These are phyloP conservation scores for Ferdinandea cuprea DNA, from an alignment of 2,888 invertebrate species.

Conservation along the genomic window DNA sequence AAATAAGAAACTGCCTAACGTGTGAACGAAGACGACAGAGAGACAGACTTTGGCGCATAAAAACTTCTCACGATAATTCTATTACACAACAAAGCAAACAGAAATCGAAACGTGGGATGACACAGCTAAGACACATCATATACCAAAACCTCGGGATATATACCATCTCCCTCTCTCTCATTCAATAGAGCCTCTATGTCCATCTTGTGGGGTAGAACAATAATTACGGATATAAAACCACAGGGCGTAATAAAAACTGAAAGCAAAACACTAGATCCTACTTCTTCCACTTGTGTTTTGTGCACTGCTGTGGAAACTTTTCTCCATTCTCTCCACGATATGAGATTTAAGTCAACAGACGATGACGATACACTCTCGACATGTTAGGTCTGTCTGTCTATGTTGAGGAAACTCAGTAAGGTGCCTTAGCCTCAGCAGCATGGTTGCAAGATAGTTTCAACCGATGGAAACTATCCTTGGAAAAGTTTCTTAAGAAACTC, in stretches of 20 bases:
- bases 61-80: constrained; percentile 68
- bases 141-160: background rate
- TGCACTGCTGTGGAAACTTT: constrained; percentile 45
- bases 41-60: constrained; percentile 24
- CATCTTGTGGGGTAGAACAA: constrained; percentile 57
- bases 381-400: constrained; percentile 57
- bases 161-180: constrained; percentile 35
- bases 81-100: constrained; percentile 55
- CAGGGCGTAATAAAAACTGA: constrained; percentile 70
- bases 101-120: constrained; percentile 29
- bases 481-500: constrained; percentile 41
- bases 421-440: constrained; percentile 9
- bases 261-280: constrained; percentile 59
- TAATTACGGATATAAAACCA: constrained; percentile 72
- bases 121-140: background rate
- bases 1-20: constrained; percentile 5
- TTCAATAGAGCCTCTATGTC: too few species aligned
- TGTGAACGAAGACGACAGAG: background rate
- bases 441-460: constrained; percentile 10
- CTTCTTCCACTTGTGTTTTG: constrained; percentile 3
- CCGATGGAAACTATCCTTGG: constrained; percentile 17
- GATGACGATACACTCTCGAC: constrained; percentile 55
- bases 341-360: constrained; percentile 68
- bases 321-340: constrained; percentile 32
- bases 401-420: constrained; percentile 49